Conservation (phyloP, 2,797 vertebrate species). For the Anniella stebbinsi region DNA sequence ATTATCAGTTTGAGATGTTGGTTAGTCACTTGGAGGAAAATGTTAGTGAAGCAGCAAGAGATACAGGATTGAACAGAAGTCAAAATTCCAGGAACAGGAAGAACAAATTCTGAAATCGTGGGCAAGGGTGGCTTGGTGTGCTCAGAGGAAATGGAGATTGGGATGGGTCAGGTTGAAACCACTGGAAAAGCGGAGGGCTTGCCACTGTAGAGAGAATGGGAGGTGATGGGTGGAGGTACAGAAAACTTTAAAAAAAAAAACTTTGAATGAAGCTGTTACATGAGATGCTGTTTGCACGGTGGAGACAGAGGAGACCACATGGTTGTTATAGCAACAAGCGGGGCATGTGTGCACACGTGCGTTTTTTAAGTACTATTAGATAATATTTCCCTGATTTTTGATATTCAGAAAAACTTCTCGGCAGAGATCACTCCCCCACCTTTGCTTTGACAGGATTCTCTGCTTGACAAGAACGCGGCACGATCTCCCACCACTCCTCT, state of each 20-base stretch:
- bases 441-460: constrained; percentile 43
- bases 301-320: constrained; percentile 6
- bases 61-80: neutral
- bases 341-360: constrained; percentile 6
- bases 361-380: constrained; percentile 38
- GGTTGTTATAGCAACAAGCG: constrained; percentile 73
- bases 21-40: neutral
- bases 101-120: neutral
- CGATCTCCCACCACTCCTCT: constrained; percentile 1
- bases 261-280: constrained; percentile 12
- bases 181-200: neutral
- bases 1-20: neutral
- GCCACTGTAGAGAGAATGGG: neutral
- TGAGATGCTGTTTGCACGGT: neutral
- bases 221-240: too few species aligned
- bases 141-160: neutral
- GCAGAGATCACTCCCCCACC: constrained; percentile 31
- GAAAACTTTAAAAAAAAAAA: constrained; percentile 10
- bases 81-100: neutral
- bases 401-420: constrained; percentile 17
- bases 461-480: constrained; percentile 19
- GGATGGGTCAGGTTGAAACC: neutral
- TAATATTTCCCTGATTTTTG: constrained; percentile 36
- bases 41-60: neutral
- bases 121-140: neutral